Percentiles rank a stretch among this genome's conserved stretches.
Conservation (phyloP, 2,113 vertebrate species). For the Podarcis muralis region DNA sequence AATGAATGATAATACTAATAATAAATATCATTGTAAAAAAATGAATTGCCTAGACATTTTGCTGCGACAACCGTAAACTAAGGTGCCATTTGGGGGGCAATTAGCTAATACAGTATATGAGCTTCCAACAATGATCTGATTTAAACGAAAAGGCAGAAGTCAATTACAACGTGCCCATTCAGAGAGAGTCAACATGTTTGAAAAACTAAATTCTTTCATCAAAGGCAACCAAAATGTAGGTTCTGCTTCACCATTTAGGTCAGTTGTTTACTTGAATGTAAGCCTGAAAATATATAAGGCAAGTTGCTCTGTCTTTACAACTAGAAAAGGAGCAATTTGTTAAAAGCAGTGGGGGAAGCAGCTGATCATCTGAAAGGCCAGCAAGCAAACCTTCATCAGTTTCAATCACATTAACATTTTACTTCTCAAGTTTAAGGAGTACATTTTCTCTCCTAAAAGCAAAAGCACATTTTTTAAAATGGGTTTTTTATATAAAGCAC, state of each 20-base stretch:
- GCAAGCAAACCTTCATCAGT: neutral
- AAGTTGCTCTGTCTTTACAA: neutral
- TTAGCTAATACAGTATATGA: too few species aligned
- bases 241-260: neutral
- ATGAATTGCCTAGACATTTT: too few species aligned
- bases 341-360: constrained; percentile 15
- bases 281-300: neutral
- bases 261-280: neutral
- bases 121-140: neutral
- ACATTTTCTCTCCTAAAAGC: neutral
- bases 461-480: neutral
- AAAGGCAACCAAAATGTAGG: neutral
- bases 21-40: too few species aligned
- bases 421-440: neutral
- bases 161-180: neutral
- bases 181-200: neutral
- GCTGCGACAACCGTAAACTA: too few species aligned
- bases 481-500: neutral
- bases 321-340: neutral
- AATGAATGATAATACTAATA: too few species aligned
- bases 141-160: neutral
- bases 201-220: neutral
- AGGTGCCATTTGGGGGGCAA: too few species aligned
- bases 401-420: neutral
- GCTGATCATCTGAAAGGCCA: neutral